Evolutionary conservation across 2,797 vertebrate genomes (phyloP), one percentile per base, ranked within the genome.

Genomic region (Acipenser ruthenus): DNA sequence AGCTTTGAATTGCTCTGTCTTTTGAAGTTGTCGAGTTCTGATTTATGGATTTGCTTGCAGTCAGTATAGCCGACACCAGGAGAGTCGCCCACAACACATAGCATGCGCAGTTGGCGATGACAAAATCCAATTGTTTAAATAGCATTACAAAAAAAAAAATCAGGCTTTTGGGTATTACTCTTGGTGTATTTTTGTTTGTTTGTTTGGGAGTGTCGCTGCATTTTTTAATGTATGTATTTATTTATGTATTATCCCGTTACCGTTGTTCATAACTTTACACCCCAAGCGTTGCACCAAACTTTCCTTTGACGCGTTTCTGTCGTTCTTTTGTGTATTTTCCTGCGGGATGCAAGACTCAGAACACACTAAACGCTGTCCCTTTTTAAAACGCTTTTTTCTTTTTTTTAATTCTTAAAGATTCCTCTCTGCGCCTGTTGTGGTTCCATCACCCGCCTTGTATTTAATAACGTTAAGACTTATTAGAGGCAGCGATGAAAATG

Each of bases 401-500:
- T 79, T 77, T 85, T 86, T 87, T 85, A 88, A 86, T 85, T 77
- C 80, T 83, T 85, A 88, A 93, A 93, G 90, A 88, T 82, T 83
- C 86, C 86, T 89, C 79, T 83, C 84, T 85, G 87, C 74, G 78
- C 83, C 84, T 81, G 89, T 88, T 85, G 89, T 89, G 87, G 87
- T 85, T 91, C 89, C 85, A 87, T 89, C 88, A 89, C 86, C 91
- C 76, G 89, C 87, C 89, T 94, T 92, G 92, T 90, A 88, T 92
- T 94, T 94, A 93, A 94, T 94, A 94, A 95, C 81, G 92, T 92
- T 94, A 94, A 95, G 93, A 94, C 93, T 95, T 94, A 95, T 96
- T 94, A 95, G 92, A 93, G 88, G 89, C 91, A 87, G 93, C 94
- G 88, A 90, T 94, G 92, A 90, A 93, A 92, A 92, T 86, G 88